Conservation (phyloP, 1,140 invertebrate species). For the Tribolium madens region DNA sequence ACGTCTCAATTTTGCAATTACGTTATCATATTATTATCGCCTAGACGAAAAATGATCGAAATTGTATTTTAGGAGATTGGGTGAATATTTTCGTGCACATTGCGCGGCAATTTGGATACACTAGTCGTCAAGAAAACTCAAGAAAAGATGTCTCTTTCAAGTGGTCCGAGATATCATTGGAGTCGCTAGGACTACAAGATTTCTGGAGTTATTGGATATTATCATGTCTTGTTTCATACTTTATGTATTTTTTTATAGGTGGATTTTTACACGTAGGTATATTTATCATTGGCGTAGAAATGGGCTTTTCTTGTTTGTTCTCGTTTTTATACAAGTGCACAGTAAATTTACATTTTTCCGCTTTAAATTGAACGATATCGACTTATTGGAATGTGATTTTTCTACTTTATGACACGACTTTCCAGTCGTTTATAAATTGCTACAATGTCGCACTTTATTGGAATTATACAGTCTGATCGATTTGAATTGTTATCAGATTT, state of each 20-base stretch:
- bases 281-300: background rate
- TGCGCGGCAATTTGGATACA: slow-evolving; percentile 69
- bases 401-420: background rate
- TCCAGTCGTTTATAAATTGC: background rate
- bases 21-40: background rate
- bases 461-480: background rate
- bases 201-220: slow-evolving; percentile 67
- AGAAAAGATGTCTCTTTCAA: slow-evolving; percentile 30
- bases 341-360: background rate
- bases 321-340: background rate
- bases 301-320: background rate
- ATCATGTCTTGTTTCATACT: slow-evolving; percentile 69
- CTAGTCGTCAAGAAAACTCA: slow-evolving; percentile 57
- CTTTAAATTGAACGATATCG: background rate
- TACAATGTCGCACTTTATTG: background rate
- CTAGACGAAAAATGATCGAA: background rate
- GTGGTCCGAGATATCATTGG: slow-evolving; percentile 58
- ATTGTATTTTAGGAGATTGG: slow-evolving; percentile 72
- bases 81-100: slow-evolving; percentile 72
- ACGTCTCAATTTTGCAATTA: background rate
- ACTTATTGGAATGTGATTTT: background rate
- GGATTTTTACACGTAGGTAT: slow-evolving; percentile 76
- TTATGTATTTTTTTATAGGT: slow-evolving; percentile 72
- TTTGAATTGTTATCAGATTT: background rate
- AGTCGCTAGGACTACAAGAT: slow-evolving; percentile 69